Conservation (phyloP, 2,888 invertebrate genomes). For the Morpho helenor region DNA sequence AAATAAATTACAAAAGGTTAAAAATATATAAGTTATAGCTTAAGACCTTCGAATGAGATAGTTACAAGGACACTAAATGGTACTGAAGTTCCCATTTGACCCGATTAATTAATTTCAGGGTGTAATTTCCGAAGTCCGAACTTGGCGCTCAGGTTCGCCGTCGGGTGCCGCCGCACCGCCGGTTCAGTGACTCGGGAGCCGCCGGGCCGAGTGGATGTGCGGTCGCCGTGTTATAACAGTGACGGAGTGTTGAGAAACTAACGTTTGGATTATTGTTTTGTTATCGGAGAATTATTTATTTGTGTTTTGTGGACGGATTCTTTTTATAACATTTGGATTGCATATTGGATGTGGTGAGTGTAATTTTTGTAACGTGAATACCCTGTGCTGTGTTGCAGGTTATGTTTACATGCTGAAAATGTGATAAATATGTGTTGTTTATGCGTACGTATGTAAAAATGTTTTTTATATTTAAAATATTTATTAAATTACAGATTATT, state of each 20-base stretch:
- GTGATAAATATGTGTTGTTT: not conserved
- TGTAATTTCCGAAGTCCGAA: constrained; percentile 49
- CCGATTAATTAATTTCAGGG: constrained; percentile 65
- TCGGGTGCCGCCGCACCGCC: constrained; percentile 43
- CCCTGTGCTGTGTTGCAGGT: constrained; percentile 7
- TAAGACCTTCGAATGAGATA: constrained; percentile 5
- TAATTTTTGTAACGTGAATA: constrained; percentile 5
- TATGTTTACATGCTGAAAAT: constrained; percentile 19
- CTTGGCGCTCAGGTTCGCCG: constrained; percentile 51
- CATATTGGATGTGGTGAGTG: constrained; percentile 70
- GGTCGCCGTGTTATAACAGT: constrained; percentile 58
- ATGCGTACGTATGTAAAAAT: not conserved
- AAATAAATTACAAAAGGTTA: not conserved
- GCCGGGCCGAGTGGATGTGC: constrained; percentile 45
- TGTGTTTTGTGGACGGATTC: constrained; percentile 58
- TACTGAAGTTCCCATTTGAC: constrained; percentile 47
- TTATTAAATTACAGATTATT: too few relatives aligned
- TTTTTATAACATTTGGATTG: constrained; percentile 64
- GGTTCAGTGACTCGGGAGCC: constrained; percentile 72
- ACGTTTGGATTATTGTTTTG: constrained; percentile 31
- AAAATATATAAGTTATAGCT: not conserved
- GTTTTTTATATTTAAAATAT: too few relatives aligned
- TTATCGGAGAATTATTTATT: constrained; percentile 41
- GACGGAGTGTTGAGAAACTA: constrained; percentile 34
- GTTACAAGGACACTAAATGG: constrained; percentile 22